Base-by-base conservation (phyloP, 2,888 invertebrate genomes). In the Drosophila dives region DNA sequence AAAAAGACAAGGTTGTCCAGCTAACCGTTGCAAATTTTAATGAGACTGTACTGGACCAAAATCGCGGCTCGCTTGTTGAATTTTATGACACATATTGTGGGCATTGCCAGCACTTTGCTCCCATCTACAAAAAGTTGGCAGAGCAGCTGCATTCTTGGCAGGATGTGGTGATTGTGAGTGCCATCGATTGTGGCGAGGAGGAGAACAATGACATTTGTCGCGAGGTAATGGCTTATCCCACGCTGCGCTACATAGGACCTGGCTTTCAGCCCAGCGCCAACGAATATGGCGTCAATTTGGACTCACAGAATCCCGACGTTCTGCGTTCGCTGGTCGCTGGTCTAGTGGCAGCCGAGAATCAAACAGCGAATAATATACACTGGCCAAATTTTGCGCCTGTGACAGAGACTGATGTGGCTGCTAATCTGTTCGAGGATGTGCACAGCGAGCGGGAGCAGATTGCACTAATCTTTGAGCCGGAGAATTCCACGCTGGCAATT, bases 61-160 rank as follows among this genome's bases (percentile, higher is more conserved):
- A 94, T 51, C 94, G 94, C 88, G 95, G 96, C 1, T 95, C 96
- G 94, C 90, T 99, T 3, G 95, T 99, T 4, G 97, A 99, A 92
- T 99, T 99, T 94, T 99, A 99, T 92, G 98, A 97, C 92, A 97
- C 97, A 87, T 99, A 97, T 95, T 99, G 99, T 93, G 99, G 99
- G 0, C 98, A 87, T 29, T 99, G 99, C 91, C 95, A 97, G 83
- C 94, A 96, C 32, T 99, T 98, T 93, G 97, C 98, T 0, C 98
- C 98, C 0, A 95, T 95, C 48, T 99, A 96, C 95, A 99, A 98
- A 92, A 93, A 94, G 26, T 93, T 99, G 55, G 98, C 97, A 0
- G 94, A 94, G 11, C 95, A 96, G 85, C 92, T 96, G 58, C 88
- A 92, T 56, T 91, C 94, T 34, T 98, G 98, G 98, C 94, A 94